Base-by-base conservation (phyloP, 2,797 vertebrate genomes). In the Netta rufina region DNA sequence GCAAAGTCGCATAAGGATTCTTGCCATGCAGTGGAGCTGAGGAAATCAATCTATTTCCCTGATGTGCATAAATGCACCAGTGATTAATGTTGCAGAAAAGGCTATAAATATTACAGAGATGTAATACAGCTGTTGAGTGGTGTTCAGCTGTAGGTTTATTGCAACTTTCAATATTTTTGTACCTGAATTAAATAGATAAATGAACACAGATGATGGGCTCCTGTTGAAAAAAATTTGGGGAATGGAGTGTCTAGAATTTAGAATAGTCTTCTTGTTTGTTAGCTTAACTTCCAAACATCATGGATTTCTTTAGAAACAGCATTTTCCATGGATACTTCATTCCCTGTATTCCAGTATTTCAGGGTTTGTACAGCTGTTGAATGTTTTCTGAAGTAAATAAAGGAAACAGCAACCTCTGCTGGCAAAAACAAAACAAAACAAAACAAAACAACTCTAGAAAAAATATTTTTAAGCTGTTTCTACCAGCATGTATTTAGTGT, bases 321-420 rank as follows among this genome's bases (percentile, higher is more conserved):
- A 11, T 51, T 24, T 66, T 71, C 54, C 53, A 20, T 24, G 32
- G 33, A 1, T n/a, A 25, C 19, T 36, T 7, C 4, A 22, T 20
- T 70, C 14, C 43, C 22, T 60, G 13, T 32, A 27, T 66, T 80
- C 78, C 27, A 28, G 13, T 32, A 27, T 62, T 80, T 82, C 27
- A 28, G 15, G 51, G 25, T 67, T 77, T 17, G 2, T 74, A 39
- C n/a, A 28, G 12, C 27, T 61, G 8, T 28, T 38, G 32, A 5
- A 3, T 56, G 13, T 25, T 90, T 93, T 49, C 66, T 49, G 53
- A 88, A 36, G 27, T 33, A 30, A 58, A 61, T 36, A 38, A 81
- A 78, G 1, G 4, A 45, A 78, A 86, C 14, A 90, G 89, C 80
- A 92, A 54, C 91, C 80, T 89, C 92, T 93, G 70, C 84, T 95